Conservation (phyloP, 2,797 vertebrate species). For the Lophotriccus pileatus region DNA sequence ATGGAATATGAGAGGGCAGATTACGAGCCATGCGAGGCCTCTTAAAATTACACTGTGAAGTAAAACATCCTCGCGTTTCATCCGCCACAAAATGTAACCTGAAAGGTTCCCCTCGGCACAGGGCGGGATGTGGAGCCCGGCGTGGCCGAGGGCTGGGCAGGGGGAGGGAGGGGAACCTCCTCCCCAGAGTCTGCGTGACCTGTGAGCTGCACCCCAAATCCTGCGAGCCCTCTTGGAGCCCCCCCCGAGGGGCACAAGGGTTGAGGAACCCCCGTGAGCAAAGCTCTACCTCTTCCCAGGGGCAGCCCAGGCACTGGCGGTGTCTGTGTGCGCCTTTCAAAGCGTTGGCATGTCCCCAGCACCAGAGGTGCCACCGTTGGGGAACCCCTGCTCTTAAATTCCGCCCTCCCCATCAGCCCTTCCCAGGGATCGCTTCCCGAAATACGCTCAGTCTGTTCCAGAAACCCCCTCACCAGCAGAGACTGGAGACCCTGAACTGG, state of each 20-base stretch:
- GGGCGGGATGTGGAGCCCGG: neutral
- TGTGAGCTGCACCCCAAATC: rapidly evolving
- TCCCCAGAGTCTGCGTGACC: neutral
- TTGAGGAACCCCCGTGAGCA: rapidly evolving
- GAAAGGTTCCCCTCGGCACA: neutral
- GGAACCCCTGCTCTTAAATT: neutral
- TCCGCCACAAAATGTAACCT: neutral
- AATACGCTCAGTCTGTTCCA: neutral
- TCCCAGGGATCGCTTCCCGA: neutral
- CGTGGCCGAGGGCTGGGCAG: rapidly evolving
- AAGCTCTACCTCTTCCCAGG: rapidly evolving
- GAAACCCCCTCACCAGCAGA: neutral
- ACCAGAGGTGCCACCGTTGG: rapidly evolving
- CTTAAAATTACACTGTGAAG: slow-evolving; percentile 44
- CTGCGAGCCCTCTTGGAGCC: neutral
- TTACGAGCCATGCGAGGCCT: slow-evolving; percentile 40
- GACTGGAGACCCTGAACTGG: neutral
- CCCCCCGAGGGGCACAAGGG: neutral
- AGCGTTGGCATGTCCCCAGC: neutral
- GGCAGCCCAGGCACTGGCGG: neutral
- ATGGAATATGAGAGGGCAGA: slow-evolving; percentile 50
- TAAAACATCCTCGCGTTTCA: slow-evolving; percentile 35
- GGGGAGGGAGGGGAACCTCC: neutral
- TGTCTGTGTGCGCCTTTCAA: neutral
- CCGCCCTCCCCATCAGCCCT: neutral